phyloP scores from a whole-genome alignment of 2,888 invertebrate species.

The Eubasilissa splendida region DNA sequence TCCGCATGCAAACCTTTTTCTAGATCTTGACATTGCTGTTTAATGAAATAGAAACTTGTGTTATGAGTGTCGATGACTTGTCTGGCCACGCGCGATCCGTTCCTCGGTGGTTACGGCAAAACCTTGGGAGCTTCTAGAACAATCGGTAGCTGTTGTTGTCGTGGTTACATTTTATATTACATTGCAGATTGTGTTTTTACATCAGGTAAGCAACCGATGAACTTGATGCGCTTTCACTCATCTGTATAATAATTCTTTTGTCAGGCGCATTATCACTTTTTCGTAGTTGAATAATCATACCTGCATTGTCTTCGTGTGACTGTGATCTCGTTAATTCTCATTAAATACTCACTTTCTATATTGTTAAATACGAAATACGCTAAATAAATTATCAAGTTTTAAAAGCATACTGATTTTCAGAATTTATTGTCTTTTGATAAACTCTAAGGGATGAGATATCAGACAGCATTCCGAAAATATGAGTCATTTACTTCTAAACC shows the following conservation, averaged over 20 bases:
- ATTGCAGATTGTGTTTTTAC: constrained; percentile 32
- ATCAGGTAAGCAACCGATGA: constrained; percentile 20
- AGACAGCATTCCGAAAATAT: too few species aligned
- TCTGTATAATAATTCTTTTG: constrained; percentile 22
- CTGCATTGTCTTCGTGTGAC: constrained; percentile 44
- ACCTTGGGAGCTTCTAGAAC: constrained; percentile 50
- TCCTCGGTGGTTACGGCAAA: constrained; percentile 24
- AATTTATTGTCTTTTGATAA: background rate
- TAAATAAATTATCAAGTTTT: background rate
- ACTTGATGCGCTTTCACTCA: constrained; percentile 48
- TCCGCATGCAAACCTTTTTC: constrained; percentile 35
- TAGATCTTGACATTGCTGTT: constrained; percentile 54
- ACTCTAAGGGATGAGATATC: too few species aligned
- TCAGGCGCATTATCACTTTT: constrained; percentile 28
- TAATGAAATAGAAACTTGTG: constrained; percentile 57
- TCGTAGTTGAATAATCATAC: constrained; percentile 30
- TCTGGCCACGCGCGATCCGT: background rate
- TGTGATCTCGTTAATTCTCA: constrained; percentile 29
- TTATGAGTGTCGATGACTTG: constrained; percentile 56
- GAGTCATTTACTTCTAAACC: too few species aligned
- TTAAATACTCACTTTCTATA: constrained; percentile 28
- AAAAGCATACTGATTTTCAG: background rate
- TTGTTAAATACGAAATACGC: background rate
- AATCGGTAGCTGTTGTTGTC: constrained; percentile 39
- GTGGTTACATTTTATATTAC: constrained; percentile 28